Percentiles rank a stretch among this genome's conserved stretches.
These are phyloP conservation scores for Amphibalanus amphitrite DNA, from an alignment of 1,140 invertebrate species.

Conservation along the genomic window DNA sequence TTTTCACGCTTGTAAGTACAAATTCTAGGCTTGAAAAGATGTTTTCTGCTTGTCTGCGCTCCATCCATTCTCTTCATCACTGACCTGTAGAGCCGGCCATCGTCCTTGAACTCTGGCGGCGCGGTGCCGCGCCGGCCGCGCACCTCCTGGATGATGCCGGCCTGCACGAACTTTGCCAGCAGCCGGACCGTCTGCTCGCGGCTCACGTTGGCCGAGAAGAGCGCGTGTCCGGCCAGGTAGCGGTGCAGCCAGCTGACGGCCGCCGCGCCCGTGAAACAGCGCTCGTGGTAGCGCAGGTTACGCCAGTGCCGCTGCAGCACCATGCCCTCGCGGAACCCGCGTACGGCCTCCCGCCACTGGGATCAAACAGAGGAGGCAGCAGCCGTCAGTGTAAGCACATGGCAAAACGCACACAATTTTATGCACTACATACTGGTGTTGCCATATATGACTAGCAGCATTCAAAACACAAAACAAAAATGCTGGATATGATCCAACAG, in stretches of 20 bases:
- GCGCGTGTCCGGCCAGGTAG: slow-evolving; percentile 24
- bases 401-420: no score
- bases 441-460: no score
- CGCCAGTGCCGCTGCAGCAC: slow-evolving; percentile 29
- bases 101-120: not conserved
- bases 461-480: no score
- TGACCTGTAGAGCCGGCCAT: not conserved
- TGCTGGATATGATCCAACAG: no score
- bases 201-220: slow-evolving; percentile 21
- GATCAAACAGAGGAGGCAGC: not conserved
- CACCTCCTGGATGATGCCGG: slow-evolving; percentile 2
- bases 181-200: slow-evolving; percentile 24
- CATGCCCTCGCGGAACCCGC: slow-evolving; percentile 29
- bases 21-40: no score
- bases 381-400: no score
- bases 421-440: no score
- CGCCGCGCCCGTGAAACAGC: slow-evolving; percentile 33
- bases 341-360: slow-evolving; percentile 35
- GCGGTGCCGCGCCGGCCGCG: not conserved
- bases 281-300: slow-evolving; percentile 30
- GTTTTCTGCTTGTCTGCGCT: no score
- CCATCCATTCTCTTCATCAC: not conserved
- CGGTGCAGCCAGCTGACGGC: slow-evolving; percentile 33
- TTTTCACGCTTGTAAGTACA: no score
- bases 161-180: slow-evolving; percentile 23